These are phyloP conservation scores for Agonopterix heracliana DNA, from an alignment of 2,888 invertebrate genomes.

Conservation along the genomic window DNA sequence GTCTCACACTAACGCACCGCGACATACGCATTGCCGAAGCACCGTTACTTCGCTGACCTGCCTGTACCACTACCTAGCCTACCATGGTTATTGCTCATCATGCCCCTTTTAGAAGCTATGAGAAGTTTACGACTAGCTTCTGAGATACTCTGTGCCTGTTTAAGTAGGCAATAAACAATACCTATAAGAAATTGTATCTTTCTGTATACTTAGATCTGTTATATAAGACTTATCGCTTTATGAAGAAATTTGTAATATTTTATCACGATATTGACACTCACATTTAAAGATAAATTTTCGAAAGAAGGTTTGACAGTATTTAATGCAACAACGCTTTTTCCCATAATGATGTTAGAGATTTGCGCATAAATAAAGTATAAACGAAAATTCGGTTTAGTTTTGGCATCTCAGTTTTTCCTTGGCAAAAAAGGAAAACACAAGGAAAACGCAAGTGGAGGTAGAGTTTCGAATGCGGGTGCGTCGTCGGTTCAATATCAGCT, in stretches of 20 bases:
- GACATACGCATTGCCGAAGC: constrained; percentile 31
- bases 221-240: too few relatives aligned
- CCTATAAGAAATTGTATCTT: too few relatives aligned
- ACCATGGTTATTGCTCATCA: constrained; percentile 24
- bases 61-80: constrained; percentile 9
- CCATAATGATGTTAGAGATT: neutral
- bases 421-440: constrained; percentile 31
- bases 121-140: too few relatives aligned
- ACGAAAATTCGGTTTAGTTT: neutral
- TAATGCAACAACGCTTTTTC: too few relatives aligned
- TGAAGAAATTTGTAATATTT: too few relatives aligned
- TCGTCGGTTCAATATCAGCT: constrained; percentile 72
- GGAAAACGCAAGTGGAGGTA: constrained; percentile 66
- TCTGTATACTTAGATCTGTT: too few relatives aligned
- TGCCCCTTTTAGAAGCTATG: neutral
- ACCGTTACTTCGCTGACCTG: constrained; percentile 37
- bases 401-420: neutral
- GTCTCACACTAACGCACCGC: constrained; percentile 32
- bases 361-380: neutral
- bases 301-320: too few relatives aligned
- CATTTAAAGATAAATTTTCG: too few relatives aligned
- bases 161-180: too few relatives aligned
- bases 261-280: too few relatives aligned
- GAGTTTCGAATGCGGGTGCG: constrained; percentile 63
- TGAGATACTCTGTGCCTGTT: too few relatives aligned